Evolutionary conservation across 2,797 vertebrate genomes (phyloP), one percentile per base, ranked within the genome.

Genomic region (Mycteria americana): DNA sequence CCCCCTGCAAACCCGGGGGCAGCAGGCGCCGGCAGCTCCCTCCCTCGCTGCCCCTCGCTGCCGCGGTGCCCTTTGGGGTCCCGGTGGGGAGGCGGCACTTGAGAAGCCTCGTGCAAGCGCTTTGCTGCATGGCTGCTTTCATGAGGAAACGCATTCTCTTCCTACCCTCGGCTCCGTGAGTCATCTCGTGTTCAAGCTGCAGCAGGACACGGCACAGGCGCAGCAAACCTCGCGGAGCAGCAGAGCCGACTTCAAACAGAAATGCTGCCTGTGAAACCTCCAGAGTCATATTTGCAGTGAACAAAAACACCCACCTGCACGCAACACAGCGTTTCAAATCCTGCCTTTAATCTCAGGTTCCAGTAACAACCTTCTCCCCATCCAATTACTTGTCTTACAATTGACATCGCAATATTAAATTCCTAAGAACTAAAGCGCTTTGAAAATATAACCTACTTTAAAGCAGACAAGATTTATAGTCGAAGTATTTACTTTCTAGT

Each of bases 261-360:
- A 59, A 57, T 13, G 13, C 50, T 92, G 93, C 69, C 80, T 69
- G 68, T 5, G 18, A 89, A 96, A 72, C 83, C 69, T 87, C 92
- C 73, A 4, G 64, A 89, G 68, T 51, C 43, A 15, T 11, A 31
- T 72, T 85, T 63, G 63, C 53, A 54, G 69, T 5, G 62, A 93
- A 60, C 68, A 89, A 54, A 82, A 79, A 1, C 79, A 35, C 53
- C 68, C 45, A 33, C 68, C 83, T 3, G 11, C 70, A 41, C 3
- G 5, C 53, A 70, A 33, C 69, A 33, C 59, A 13, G 60, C 48
- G 2, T 28, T 95, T 92, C 79, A 85, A 92, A 94, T 91, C 95
- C 91, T 97, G 92, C 89, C 88, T 96, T 86, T 96, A 96, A 97
- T 95, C 92, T 96, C 89, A 83, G 65, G 64, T 95, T 82, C 93